Conservation (phyloP, 2,113 vertebrate species). For the Crotophaga sulcirostris region DNA sequence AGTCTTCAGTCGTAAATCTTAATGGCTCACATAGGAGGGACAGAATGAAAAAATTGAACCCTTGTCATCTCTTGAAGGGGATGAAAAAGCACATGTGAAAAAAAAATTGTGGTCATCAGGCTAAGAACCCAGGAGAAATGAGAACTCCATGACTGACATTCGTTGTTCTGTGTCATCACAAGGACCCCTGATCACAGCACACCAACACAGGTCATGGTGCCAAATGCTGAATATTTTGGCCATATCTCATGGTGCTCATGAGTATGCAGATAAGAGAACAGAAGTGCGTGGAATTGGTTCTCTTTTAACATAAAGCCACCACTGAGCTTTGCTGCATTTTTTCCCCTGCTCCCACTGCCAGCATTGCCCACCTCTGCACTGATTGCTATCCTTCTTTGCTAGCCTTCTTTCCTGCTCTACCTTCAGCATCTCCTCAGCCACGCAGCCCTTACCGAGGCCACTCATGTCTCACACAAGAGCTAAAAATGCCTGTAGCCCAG, state of each 20-base stretch:
- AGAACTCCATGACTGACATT: not conserved
- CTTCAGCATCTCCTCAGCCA: not conserved
- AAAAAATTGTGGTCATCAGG: not conserved
- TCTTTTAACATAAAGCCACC: not conserved
- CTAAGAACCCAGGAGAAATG: not conserved
- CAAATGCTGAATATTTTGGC: not conserved
- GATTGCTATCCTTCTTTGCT: not conserved
- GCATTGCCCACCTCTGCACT: not conserved
- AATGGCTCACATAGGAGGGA: not conserved
- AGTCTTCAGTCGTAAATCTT: too few species aligned
- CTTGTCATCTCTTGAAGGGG: not conserved
- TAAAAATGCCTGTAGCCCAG: not conserved
- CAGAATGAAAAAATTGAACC: not conserved
- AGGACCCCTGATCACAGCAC: not conserved
- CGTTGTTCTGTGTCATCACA: not conserved
- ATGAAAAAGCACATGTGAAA: not conserved
- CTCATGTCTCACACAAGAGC: not conserved
- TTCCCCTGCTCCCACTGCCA: not conserved
- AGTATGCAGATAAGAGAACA: not conserved
- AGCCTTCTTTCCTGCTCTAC: not conserved
- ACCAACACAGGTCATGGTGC: not conserved
- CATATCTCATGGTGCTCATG: not conserved
- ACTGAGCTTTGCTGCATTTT: not conserved
- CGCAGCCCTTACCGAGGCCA: not conserved
- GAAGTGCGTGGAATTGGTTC: not conserved